Base-by-base conservation (phyloP, 2,888 invertebrate species). In the Leptopilina myrica region DNA sequence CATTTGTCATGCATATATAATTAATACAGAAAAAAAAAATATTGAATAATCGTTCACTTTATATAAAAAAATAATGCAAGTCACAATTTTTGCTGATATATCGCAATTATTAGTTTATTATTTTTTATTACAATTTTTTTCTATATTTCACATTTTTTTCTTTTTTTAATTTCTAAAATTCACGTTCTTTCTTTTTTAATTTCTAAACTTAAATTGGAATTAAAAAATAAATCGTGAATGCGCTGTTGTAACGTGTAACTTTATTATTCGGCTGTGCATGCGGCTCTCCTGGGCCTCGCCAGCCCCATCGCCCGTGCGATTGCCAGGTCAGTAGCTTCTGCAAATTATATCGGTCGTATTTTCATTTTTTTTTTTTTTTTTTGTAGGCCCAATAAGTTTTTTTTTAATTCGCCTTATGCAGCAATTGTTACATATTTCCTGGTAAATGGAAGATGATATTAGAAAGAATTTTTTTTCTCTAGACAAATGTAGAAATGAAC, bases 231-330 rank as follows among this genome's bases (percentile, higher is more conserved):
- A 56, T 14, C 14, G 40, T 53, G 73, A 56, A 73, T 88, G 84
- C 87, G 82, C 84, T 88, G 85, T 86, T 89, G 86, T 90, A 88
- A 90, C 85, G 86, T 89, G 86, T 90, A 88, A 90, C 85, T 88
- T 87, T 85, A 86, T 87, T 88, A 89, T 91, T 92, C 91, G 93
- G 92, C 92, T 93, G 92, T 93, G 93, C 93, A 94, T 93, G 93
- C 93, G 93, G 93, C 93, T 93, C 93, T 89, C 92, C 93, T 89
- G 93, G 93, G 92, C 92, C 93, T 91, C 87, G 87, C 88, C 91
- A 91, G 89, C 91, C 92, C 92, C 91, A 91, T 90, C 89, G 91
- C 89, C 91, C 91, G 88, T 90, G 89, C 90, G 89, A 91, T 92
- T 92, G 92, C 92, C 92, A 93, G 93, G 92, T 91, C 88, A 91